Conservation (phyloP, 2,797 vertebrate species). For the Spinus pinus region DNA sequence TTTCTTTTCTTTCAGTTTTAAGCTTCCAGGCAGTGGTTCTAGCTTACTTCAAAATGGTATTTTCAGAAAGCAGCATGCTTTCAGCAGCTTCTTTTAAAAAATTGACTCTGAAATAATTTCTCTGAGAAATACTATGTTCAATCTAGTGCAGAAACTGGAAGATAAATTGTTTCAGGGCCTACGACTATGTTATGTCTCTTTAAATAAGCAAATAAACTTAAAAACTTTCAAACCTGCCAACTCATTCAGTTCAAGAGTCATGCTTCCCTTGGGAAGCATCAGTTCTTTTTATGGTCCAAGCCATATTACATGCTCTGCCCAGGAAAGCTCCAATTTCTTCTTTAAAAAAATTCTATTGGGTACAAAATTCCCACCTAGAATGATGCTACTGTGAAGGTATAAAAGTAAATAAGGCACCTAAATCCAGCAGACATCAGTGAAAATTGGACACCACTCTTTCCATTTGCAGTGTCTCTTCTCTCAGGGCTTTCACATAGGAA, state of each 20-base stretch:
- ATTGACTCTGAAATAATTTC: neutral
- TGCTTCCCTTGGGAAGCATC: neutral
- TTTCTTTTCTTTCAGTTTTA: neutral
- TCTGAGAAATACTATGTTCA: neutral
- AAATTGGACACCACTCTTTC: neutral
- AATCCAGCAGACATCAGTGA: neutral
- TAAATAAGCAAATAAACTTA: neutral
- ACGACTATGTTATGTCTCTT: neutral
- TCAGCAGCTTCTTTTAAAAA: neutral
- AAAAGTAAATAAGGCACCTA: neutral
- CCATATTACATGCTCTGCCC: neutral
- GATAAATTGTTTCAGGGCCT: neutral
- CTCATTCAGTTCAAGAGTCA: neutral
- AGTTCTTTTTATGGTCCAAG: neutral
- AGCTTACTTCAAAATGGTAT: neutral
- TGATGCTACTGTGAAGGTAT: neutral
- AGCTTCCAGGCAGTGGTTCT: neutral
- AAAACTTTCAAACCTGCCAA: neutral
- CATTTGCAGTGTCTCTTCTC: neutral
- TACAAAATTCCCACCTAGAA: neutral
- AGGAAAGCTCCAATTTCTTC: neutral
- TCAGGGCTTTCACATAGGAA: neutral
- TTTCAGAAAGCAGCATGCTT: neutral
- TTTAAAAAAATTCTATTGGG: neutral
- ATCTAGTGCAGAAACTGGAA: neutral